phyloP scores from a whole-genome alignment of 2,888 invertebrate species.

The Hydrotaea cyrtoneurina region DNA sequence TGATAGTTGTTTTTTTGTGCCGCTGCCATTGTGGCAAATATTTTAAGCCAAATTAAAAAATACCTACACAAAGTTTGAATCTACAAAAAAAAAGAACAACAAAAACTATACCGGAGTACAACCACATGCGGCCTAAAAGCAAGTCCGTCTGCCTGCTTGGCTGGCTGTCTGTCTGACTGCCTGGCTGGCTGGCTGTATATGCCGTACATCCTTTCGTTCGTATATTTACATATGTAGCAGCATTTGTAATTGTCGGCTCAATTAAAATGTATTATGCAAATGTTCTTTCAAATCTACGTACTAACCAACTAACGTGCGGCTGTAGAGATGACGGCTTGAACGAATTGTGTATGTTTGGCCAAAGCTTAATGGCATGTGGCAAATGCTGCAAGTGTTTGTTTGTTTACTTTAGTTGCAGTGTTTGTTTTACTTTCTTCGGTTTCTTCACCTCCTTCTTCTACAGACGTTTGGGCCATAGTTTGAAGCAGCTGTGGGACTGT shows the following conservation, averaged over 20 bases:
- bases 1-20: constrained; percentile 34
- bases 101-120: background rate
- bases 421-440: background rate
- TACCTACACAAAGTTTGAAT: background rate
- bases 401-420: constrained; percentile 49
- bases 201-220: background rate
- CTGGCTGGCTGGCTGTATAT: background rate
- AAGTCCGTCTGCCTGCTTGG: background rate
- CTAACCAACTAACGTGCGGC: too few relatives aligned
- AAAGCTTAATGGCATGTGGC: constrained; percentile 41
- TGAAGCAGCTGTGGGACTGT: constrained; percentile 49
- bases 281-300: constrained; percentile 10
- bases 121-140: constrained; percentile 40
- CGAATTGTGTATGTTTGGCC: constrained; percentile 17
- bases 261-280: constrained; percentile 62
- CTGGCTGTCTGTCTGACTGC: background rate
- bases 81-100: too few relatives aligned
- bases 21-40: background rate
- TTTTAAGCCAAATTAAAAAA: background rate
- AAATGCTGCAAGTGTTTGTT: constrained; percentile 61
- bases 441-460: too few relatives aligned
- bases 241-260: constrained; percentile 55
- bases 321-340: background rate
- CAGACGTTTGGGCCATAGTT: background rate
- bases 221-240: background rate